A percentile compares a stretch with the other conserved stretches of the same genome.
Conservation (phyloP, 2,113 vertebrate genomes). For the Nothoprocta pentlandii region DNA sequence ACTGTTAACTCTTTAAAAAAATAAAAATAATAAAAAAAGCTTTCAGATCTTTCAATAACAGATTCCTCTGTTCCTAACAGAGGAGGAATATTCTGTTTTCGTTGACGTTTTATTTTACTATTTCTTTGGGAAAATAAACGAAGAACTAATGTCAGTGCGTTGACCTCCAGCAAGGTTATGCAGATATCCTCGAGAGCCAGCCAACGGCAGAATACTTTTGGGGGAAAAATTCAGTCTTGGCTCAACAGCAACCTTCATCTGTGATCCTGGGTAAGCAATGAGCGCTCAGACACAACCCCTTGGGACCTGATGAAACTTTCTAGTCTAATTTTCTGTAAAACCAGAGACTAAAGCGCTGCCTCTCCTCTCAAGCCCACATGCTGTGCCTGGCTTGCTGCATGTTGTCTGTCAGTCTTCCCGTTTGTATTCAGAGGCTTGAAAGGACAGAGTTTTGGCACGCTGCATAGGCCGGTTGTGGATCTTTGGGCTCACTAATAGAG, state of each 20-base stretch:
- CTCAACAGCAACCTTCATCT: conserved; percentile 13
- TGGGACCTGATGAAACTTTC: background rate
- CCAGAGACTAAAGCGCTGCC: background rate
- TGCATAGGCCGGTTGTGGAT: background rate
- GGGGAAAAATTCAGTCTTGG: accelerated
- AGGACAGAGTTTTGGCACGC: background rate
- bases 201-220: background rate
- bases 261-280: conserved; percentile 29
- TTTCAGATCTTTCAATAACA: background rate
- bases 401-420: background rate
- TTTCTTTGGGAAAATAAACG: background rate
- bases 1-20: background rate
- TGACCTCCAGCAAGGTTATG: background rate
- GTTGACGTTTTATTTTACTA: background rate
- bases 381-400: background rate
- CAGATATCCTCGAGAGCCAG: background rate
- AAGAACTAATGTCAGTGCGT: background rate
- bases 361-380: background rate
- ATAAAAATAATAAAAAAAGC: too few species aligned
- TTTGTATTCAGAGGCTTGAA: background rate
- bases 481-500: too few species aligned
- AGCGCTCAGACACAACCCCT: accelerated
- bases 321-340: background rate
- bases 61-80: background rate
- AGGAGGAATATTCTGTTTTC: background rate